Evolutionary conservation across 2,888 invertebrate species (phyloP), one percentile per base, ranked within the genome.

Genomic region (Dicroscelio sp.): DNA sequence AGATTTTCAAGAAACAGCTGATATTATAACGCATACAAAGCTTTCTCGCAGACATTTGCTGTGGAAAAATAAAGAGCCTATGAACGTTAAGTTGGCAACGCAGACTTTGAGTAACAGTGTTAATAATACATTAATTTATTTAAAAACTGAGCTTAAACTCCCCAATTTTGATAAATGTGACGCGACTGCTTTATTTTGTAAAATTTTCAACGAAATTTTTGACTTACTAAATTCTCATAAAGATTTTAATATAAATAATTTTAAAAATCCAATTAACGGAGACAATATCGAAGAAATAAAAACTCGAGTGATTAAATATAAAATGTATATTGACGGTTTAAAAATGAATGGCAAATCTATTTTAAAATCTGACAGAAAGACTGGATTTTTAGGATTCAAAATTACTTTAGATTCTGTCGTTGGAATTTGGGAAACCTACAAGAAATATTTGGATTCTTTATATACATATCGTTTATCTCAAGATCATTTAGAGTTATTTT

Each of bases 61-160:
- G 23, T 91, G 38, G 31, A n/a, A 78, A 14, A 87, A 88, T 30
- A n/a, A n/a, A n/a, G 92, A 94, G 79, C 92, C 93, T 86, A 94
- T 94, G 93, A 94, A 93, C 48, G 92, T 93, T 3, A 76, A 71
- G 4, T 71, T 93, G 55, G 94, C 94, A 10, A 92, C 82, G 0
- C 94, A 94, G 90, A 84, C 88, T 20, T 86, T 94, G n/a, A 94
- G 93, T 76, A 52, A 52, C 14, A 94, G 93, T 75, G 92, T 93
- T 10, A 90, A 91, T 25, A 63, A 91, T 43, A 92, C 94, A 4
- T 52, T 94, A 20, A 35, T 86, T 2, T 91, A 73, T 86, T 90
- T 31, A 23, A n/a, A 67, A 55, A 14, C 76, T 63, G 84, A 91
- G 79, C 75, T 82, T 23, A 60, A 78, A 63, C 0, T 43, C 0